Evolutionary conservation across 2,888 invertebrate genomes (phyloP), one percentile per base, ranked within the genome.

Genomic region (Altica lythri): DNA sequence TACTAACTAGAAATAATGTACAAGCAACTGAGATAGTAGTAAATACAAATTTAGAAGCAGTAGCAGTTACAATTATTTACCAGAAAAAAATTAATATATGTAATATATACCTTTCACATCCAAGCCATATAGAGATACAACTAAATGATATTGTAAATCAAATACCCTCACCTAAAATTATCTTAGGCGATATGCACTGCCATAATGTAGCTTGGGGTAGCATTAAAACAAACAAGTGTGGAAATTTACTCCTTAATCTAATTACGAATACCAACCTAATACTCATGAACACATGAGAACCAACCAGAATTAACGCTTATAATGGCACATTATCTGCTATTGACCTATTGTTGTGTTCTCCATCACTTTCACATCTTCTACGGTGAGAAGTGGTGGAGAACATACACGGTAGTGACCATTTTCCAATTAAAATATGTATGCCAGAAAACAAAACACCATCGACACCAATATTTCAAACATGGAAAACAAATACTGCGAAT

Each of bases 361-460:
- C 40, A 14, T 42, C 40, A 42, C 40, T 42, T 10, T 10, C 40
- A 42, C 40, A n/a, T 1, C 8, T 13, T 2, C 17, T 22, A 13
- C 12, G 25, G 2, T 42, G 40, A 13, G 17, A 42, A 42, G 25
- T 13, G 25, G 3, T 17, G n/a, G 10, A 38, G 5, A 18, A 42
- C 12, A 9, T 42, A 30, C n/a, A 44, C 25, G 17, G 25, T 17
- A 44, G 44, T 12, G 17, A 44, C 12, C 30, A 44, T 25, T 44
- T 44, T 16, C 44, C 44, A 25, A 44, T 44, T 2, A 6, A 5
- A 4, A 37, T 1, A 9, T 12, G 17, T 1, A 13, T 4, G 4
- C 1, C n/a, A 9, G 12, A 29, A 30, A 44, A 29, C 8, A 17
- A 44, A 14, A 27, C 2, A 44, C 16, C 25, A n/a, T 2, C 14